A percentile compares a stretch with the other conserved stretches of the same genome.
phyloP scores from a whole-genome alignment of 2,888 invertebrate species.

The Lithosia quadra region DNA sequence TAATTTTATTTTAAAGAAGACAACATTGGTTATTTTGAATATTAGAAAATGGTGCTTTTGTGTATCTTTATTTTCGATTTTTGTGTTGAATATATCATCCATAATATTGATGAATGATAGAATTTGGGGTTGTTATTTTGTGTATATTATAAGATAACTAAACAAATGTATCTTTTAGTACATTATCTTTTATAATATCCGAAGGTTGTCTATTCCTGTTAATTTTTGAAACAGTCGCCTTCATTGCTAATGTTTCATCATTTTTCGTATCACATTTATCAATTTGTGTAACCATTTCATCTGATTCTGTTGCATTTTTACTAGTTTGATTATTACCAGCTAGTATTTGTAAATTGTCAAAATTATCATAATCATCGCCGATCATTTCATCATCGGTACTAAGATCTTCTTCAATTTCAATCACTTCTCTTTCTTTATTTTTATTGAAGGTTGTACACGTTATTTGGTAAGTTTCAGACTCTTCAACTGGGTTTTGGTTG shows the following conservation, averaged over 20 bases:
- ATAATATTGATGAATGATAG: not conserved
- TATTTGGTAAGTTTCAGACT: constrained; percentile 13
- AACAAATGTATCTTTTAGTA: constrained; percentile 23
- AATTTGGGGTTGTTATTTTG: not conserved
- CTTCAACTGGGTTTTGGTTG: constrained; percentile 19
- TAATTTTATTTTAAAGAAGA: not conserved
- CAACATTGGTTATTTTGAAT: not conserved
- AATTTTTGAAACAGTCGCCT: not conserved
- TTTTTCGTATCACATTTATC: constrained; percentile 27
- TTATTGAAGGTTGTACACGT: constrained; percentile 10
- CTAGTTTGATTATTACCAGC: constrained; percentile 38
- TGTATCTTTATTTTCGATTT: not conserved
- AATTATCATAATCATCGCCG: constrained; percentile 27
- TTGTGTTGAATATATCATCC: not conserved
- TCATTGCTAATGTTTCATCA: not conserved
- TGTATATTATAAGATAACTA: not conserved
- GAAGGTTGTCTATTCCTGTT: constrained; percentile 1
- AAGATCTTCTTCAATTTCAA: constrained; percentile 48
- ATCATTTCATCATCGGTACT: constrained; percentile 41
- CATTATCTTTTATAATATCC: constrained; percentile 7
- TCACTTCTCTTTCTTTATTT: constrained; percentile 18
- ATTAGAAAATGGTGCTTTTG: not conserved
- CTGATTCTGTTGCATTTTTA: constrained; percentile 50
- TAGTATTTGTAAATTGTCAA: constrained; percentile 24
- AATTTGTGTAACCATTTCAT: constrained; percentile 48